A percentile compares a stretch with the other conserved stretches of the same genome.
phyloP scores from a whole-genome alignment of 2,113 vertebrate species.

The Shinisaurus crocodilurus region DNA sequence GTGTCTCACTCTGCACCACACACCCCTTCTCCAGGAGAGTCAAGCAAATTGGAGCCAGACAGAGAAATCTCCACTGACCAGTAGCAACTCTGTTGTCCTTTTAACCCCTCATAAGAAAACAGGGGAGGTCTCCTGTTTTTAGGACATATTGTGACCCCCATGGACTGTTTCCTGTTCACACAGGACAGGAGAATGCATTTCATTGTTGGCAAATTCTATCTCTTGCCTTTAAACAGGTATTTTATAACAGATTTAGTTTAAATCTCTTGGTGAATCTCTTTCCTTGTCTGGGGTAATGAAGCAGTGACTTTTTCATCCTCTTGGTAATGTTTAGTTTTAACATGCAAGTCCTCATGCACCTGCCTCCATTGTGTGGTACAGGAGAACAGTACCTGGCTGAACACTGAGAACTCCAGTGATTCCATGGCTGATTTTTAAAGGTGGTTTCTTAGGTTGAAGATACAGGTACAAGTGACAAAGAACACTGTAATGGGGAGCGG shows the following conservation, averaged over 20 bases:
- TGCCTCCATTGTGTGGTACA: constrained; percentile 30
- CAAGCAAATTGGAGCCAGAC: constrained; percentile 90
- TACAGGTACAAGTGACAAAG: constrained; percentile 46
- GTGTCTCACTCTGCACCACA: constrained; percentile 82
- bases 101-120: constrained; percentile 59
- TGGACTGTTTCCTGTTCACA: constrained; percentile 70
- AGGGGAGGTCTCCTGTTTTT: constrained; percentile 59
- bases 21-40: constrained; percentile 89
- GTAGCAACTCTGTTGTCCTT: constrained; percentile 80
- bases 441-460: constrained; percentile 50
- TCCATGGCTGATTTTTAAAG: constrained; percentile 35
- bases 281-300: constrained; percentile 66
- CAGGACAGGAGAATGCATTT: constrained; percentile 69
- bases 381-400: constrained; percentile 44
- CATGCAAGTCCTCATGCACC: constrained; percentile 36
- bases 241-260: constrained; percentile 76
- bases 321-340: constrained; percentile 55
- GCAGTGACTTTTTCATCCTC: constrained; percentile 61
- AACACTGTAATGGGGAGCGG: constrained; percentile 42
- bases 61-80: constrained; percentile 95
- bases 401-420: constrained; percentile 37
- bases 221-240: constrained; percentile 76
- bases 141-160: constrained; percentile 71
- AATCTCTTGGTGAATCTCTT: constrained; percentile 65
- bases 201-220: constrained; percentile 73